A percentile compares a stretch with the other conserved stretches of the same genome.
phyloP scores from a whole-genome alignment of 2,888 invertebrate species.

The Argynnis bischoffii region DNA sequence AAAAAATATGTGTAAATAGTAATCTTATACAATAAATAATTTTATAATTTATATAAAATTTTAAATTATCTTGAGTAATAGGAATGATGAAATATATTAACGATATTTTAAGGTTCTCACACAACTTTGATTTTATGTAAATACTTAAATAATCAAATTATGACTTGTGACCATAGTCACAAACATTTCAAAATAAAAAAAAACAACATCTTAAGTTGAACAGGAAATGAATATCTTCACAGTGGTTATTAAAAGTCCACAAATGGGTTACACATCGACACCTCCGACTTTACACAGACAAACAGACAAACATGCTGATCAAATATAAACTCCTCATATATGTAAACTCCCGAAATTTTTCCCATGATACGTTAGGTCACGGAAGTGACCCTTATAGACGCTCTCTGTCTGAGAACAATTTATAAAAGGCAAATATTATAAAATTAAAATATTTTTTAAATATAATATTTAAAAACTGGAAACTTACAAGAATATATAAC shows the following conservation, averaged over 20 bases:
- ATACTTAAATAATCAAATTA: too few species aligned
- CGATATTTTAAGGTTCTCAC: too few species aligned
- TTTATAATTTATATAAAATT: too few species aligned
- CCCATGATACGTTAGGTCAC: conserved; percentile 53
- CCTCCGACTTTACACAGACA: conserved; percentile 62
- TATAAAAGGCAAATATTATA: neutral
- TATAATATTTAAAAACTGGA: neutral
- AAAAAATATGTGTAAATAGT: too few species aligned
- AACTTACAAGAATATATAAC: too few species aligned
- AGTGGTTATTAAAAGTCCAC: conserved; percentile 52
- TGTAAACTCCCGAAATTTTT: conserved; percentile 61
- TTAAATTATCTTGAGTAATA: too few species aligned
- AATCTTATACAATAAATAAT: too few species aligned
- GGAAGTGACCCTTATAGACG: conserved; percentile 9
- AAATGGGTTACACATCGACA: conserved; percentile 64
- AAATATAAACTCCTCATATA: conserved; percentile 45
- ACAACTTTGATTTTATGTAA: too few species aligned
- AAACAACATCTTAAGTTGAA: conserved; percentile 14
- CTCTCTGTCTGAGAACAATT: neutral
- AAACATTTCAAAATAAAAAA: neutral
- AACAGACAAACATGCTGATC: conserved; percentile 59
- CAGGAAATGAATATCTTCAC: conserved; percentile 14
- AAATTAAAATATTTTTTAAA: conserved; percentile 1
- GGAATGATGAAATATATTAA: too few species aligned
- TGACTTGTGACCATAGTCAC: too few species aligned